Evolutionary conservation across 2,113 vertebrate genomes (phyloP).

Genomic region (Hydrolagus affinis): DNA sequence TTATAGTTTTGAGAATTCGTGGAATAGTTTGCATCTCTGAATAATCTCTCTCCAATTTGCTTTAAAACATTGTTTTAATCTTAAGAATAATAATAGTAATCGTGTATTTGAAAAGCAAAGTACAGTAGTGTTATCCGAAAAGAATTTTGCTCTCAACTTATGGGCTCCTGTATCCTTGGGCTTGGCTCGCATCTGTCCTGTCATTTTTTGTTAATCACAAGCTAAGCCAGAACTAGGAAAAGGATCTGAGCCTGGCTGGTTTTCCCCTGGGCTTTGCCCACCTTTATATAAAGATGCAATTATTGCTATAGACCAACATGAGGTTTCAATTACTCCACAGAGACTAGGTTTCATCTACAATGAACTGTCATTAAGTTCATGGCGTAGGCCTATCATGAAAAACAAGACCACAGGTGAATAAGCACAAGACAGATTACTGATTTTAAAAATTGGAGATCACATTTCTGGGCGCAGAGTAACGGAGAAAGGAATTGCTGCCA

Average conservation of each 20-base stretch:
- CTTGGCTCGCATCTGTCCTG: conserved; percentile 3
- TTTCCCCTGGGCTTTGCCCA: background rate
- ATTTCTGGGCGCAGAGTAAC: background rate
- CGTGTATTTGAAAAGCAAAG: too few relatives aligned
- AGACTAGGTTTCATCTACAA: background rate
- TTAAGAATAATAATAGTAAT: too few relatives aligned
- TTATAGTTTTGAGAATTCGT: too few relatives aligned
- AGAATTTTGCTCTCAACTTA: too few relatives aligned
- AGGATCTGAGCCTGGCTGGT: background rate
- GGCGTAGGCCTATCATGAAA: background rate
- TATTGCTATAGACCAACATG: background rate
- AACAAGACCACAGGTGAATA: background rate
- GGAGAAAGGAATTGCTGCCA: background rate
- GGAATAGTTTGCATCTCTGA: too few relatives aligned
- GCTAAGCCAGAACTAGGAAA: conserved; percentile 4
- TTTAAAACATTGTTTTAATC: too few relatives aligned
- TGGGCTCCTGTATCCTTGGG: background rate
- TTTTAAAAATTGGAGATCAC: background rate
- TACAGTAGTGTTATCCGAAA: too few relatives aligned
- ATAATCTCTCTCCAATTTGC: too few relatives aligned
- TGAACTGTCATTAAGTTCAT: background rate
- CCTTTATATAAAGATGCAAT: background rate
- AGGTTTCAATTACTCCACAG: background rate
- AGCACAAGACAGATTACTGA: background rate
- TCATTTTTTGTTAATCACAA: background rate